Evolutionary conservation across 2,113 vertebrate species (phyloP).

Genomic region (Notarius lentiginosus): DNA sequence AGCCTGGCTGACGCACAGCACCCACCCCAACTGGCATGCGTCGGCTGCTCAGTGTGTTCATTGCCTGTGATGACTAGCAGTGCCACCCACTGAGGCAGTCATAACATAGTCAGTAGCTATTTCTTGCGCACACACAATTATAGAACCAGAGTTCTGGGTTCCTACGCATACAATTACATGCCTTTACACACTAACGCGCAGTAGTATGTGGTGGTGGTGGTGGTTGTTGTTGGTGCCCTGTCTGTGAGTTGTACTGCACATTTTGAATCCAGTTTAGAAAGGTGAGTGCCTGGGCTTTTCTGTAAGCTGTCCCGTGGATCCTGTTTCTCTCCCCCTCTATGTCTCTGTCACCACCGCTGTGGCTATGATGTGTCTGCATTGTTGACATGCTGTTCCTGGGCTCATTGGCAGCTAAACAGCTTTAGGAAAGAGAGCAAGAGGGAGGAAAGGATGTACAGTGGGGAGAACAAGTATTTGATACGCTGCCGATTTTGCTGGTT

Average conservation of each 20-base stretch:
- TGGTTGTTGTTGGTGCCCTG: not conserved
- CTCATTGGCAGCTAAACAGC: constrained; percentile 55
- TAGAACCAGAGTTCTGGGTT: constrained; percentile 39
- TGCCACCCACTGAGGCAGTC: constrained; percentile 12
- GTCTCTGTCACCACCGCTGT: constrained; percentile 30
- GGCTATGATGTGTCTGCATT: constrained; percentile 55
- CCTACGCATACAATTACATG: constrained; percentile 27
- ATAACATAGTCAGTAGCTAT: constrained; percentile 5
- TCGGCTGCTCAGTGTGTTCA: not conserved
- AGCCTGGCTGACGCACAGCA: not conserved
- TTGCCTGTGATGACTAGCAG: not conserved
- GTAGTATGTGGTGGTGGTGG: not conserved
- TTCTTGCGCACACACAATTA: constrained; percentile 11
- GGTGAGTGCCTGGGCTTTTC: not conserved
- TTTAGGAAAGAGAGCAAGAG: not conserved
- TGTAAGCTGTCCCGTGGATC: not conserved
- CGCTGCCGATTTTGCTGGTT: too few relatives aligned
- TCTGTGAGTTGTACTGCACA: not conserved
- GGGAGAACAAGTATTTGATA: too few relatives aligned
- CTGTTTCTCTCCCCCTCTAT: not conserved
- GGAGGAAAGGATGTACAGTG: not conserved
- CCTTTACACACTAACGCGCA: constrained; percentile 52
- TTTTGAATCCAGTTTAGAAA: not conserved
- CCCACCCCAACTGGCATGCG: not conserved
- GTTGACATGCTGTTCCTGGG: constrained; percentile 68